Evolutionary conservation across 2,797 vertebrate species (phyloP).

Genomic region (Aulostomus chinensis): DNA sequence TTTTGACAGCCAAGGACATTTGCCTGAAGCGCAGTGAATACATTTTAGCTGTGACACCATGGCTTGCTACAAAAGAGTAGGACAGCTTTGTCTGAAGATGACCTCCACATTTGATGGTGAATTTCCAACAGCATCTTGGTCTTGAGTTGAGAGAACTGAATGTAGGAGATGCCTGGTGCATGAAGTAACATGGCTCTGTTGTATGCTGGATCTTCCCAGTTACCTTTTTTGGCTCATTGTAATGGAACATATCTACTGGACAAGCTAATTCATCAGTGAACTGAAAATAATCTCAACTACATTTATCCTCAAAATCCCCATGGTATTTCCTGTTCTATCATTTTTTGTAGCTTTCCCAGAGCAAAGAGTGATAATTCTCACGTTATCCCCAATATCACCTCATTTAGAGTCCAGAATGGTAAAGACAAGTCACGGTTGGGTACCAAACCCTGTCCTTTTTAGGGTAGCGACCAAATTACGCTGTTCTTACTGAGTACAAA

Average conservation of each 20-base stretch:
- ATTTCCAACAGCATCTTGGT: constrained; percentile 3
- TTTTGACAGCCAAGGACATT: constrained; percentile 59
- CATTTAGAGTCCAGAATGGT: no score
- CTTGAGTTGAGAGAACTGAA: not conserved
- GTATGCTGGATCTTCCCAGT: not conserved
- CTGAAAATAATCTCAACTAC: no score
- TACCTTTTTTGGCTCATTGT: constrained; percentile 4
- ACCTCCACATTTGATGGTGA: constrained; percentile 1
- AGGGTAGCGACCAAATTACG: no score
- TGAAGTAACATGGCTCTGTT: constrained; percentile 1
- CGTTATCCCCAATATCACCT: no score
- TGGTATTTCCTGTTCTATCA: no score
- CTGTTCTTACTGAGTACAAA: no score
- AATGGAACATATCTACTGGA: constrained; percentile 3
- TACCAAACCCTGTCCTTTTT: no score
- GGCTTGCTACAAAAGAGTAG: constrained; percentile 21
- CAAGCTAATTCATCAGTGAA: constrained; percentile 17
- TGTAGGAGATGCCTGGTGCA: not conserved
- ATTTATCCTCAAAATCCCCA: no score
- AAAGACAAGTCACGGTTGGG: no score
- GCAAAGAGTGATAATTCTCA: no score
- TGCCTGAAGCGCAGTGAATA: constrained; percentile 33
- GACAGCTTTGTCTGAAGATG: constrained; percentile 32
- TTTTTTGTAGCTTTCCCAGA: no score
- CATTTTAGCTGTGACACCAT: constrained; percentile 35